A percentile compares a stretch with the other conserved stretches of the same genome.
These are phyloP conservation scores for Sesamia nonagrioides DNA, from an alignment of 1,140 invertebrate species.

Conservation along the genomic window DNA sequence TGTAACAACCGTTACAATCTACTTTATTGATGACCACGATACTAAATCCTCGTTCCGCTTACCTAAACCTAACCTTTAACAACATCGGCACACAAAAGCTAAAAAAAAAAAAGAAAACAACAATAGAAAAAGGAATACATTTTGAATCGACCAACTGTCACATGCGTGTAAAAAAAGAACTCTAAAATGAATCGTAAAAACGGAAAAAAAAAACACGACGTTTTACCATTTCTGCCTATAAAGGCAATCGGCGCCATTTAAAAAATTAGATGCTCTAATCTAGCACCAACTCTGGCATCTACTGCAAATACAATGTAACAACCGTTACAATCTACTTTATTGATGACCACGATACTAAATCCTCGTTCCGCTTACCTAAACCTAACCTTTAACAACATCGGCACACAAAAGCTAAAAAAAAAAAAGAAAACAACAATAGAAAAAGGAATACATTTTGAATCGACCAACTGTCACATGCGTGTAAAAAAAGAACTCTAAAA, in stretches of 20 bases:
- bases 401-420: constrained; percentile 66
- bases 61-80: constrained; percentile 72
- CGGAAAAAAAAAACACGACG: constrained; percentile 67
- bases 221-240: constrained; percentile 72
- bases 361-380: constrained; percentile 49
- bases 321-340: constrained; percentile 31
- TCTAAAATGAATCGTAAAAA: constrained; percentile 74
- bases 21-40: constrained; percentile 29
- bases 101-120: constrained; percentile 64
- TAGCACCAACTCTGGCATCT: background rate
- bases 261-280: background rate
- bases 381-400: constrained; percentile 77
- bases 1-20: constrained; percentile 12
- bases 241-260: no score
- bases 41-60: constrained; percentile 38
- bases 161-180: constrained; percentile 69
- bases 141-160: constrained; percentile 79
- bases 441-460: constrained; percentile 80
- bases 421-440: constrained; percentile 67
- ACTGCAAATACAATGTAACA: background rate
- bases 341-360: constrained; percentile 22
- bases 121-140: constrained; percentile 82
- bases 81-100: constrained; percentile 68
- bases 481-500: constrained; percentile 70
- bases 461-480: constrained; percentile 77